Base-by-base conservation (phyloP, 2,113 vertebrate genomes). In the Campylorhamphus procurvoides region DNA sequence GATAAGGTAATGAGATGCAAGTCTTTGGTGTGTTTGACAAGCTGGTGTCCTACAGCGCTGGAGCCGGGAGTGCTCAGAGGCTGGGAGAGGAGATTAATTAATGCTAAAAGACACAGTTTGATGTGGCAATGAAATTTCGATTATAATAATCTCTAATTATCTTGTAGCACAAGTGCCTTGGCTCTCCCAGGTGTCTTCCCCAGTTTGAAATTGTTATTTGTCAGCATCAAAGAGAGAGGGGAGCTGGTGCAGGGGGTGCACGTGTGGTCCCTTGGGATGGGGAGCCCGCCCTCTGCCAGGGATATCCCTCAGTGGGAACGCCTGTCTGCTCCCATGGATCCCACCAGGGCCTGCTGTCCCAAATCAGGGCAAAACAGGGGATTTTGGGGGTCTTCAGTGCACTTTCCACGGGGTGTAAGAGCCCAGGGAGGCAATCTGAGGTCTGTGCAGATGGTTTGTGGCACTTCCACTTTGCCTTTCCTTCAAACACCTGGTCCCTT, bases 101-200 rank as follows among this genome's bases (percentile, higher is more conserved):
- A 98, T 97, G 97, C 97, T 98, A 97, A 98, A 98, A 98, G 97
- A 97, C 96, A 94, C 94, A 96, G 96, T 97, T 98, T 97, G 98
- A 97, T 97, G 97, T 97, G 97, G 97, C 98, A 97, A 98, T 98
- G 97, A 97, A 97, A 98, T 97, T 97, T 97, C 96, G 93, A 97
- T 98, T 98, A 98, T 98, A 97, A 97, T 98, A 97, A 98, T 98
- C 97, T 98, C 97, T 98, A 98, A 98, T 98, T 98, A 98, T 98
- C 97, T 98, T 97, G 97, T 97, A 97, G 96, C 94, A 93, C 35
- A 83, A 98, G 97, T 47, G 74, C 94, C 94, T 96, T 23, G 39
- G 87, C 92, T 97, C 96, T 98, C 97, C 97, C 97, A 97, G 98
- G 97, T 98, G 95, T 55, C 97, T 98, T 94, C 95, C 94, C 67